Conservation (phyloP, 2,113 vertebrate species). For the Dipodomys stephensi region DNA sequence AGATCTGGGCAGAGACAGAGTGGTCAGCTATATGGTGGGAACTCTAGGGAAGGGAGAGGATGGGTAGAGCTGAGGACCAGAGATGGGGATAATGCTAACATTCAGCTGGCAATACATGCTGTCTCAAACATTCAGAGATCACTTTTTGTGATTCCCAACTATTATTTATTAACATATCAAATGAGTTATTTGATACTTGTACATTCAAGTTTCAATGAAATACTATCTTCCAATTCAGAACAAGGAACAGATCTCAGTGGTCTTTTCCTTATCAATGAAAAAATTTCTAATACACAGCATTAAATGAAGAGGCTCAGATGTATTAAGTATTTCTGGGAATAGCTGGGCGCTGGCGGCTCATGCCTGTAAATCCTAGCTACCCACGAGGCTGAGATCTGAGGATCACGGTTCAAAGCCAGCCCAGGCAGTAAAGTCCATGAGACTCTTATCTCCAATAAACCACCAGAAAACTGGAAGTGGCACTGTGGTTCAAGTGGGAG, state of each 20-base stretch:
- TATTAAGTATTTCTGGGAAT: not conserved
- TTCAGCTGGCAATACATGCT: not conserved
- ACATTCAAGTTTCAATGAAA: not conserved
- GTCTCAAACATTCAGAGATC: not conserved
- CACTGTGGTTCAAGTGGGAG: too few relatives aligned
- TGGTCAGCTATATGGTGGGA: too few relatives aligned
- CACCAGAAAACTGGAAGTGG: too few relatives aligned
- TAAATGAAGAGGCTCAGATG: not conserved
- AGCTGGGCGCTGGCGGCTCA: too few relatives aligned
- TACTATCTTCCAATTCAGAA: not conserved
- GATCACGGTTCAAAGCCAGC: too few relatives aligned
- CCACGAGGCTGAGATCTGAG: too few relatives aligned
- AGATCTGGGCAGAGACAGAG: too few relatives aligned
- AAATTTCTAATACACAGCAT: not conserved
- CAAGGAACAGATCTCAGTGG: not conserved
- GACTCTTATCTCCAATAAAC: too few relatives aligned
- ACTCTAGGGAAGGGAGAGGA: too few relatives aligned
- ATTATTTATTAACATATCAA: not conserved
- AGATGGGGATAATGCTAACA: not conserved
- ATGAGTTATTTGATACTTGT: not conserved
- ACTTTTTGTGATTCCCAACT: conserved; percentile 8
- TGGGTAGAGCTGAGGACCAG: too few relatives aligned
- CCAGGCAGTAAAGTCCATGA: too few relatives aligned
- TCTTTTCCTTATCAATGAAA: not conserved
- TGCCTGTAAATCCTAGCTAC: too few relatives aligned